A percentile compares a stretch with the other conserved stretches of the same genome.
phyloP scores from a whole-genome alignment of 2,113 vertebrate species.

The Irena cyanogastra region DNA sequence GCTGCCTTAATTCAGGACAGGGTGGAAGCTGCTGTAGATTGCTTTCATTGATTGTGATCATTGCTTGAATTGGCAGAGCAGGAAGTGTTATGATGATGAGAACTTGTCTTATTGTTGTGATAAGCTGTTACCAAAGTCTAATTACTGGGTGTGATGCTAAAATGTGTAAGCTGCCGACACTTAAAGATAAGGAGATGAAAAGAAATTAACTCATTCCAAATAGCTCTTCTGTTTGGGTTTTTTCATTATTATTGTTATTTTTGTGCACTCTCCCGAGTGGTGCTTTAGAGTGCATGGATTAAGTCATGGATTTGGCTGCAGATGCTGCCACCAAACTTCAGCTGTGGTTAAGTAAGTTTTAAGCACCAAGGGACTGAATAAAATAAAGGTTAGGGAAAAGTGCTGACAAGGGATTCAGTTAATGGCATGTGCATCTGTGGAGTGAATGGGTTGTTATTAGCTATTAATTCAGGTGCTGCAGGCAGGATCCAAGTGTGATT shows the following conservation, averaged over 20 bases:
- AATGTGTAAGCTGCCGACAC: constrained; percentile 25
- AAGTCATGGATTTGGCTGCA: not conserved
- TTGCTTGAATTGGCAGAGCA: constrained; percentile 41
- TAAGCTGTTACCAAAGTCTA: constrained; percentile 40
- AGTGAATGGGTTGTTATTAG: not conserved
- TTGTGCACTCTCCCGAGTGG: not conserved
- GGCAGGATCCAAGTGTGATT: not conserved
- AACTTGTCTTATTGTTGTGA: constrained; percentile 53
- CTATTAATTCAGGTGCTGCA: not conserved
- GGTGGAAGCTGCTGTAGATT: not conserved
- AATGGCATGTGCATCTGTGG: not conserved
- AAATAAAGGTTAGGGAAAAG: constrained; percentile 10
- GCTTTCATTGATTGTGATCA: constrained; percentile 2
- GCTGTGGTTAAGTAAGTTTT: not conserved
- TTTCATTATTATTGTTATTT: not conserved
- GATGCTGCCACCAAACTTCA: not conserved
- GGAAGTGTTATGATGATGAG: constrained; percentile 30
- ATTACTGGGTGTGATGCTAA: constrained; percentile 11
- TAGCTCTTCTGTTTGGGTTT: not conserved
- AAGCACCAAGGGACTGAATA: not conserved
- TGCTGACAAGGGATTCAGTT: not conserved
- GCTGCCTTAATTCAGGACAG: not conserved
- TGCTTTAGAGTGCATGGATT: not conserved
- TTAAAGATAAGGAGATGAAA: constrained; percentile 35
- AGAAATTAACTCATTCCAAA: constrained; percentile 8